A percentile compares a stretch with the other conserved stretches of the same genome.
phyloP scores from a whole-genome alignment of 2,113 vertebrate species.

The Gasterosteus aculeatus region DNA sequence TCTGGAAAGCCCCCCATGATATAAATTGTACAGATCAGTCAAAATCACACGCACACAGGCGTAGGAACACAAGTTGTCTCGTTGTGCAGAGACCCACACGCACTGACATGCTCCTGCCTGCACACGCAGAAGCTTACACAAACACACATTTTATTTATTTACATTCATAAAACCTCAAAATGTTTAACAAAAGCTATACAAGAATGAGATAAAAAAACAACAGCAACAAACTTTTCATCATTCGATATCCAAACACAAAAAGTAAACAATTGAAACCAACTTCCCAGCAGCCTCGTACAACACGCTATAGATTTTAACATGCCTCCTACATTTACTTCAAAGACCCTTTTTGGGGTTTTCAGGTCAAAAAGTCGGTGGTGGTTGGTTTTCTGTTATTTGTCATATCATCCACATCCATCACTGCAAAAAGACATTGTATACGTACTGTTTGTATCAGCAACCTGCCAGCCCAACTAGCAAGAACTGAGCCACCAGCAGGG shows the following conservation, averaged over 20 bases:
- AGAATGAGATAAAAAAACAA: constrained; percentile 52
- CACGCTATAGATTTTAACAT: constrained; percentile 36
- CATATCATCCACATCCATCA: neutral
- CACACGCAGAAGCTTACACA: constrained; percentile 62
- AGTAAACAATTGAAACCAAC: constrained; percentile 51
- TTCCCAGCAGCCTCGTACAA: constrained; percentile 47
- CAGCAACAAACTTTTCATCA: constrained; percentile 61
- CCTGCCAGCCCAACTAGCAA: constrained; percentile 34
- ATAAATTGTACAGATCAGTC: constrained; percentile 32
- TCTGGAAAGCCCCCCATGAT: constrained; percentile 60
- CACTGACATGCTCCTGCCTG: constrained; percentile 51
- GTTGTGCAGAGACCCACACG: constrained; percentile 47
- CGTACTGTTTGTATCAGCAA: constrained; percentile 35
- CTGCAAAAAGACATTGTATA: constrained; percentile 3
- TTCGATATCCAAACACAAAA: constrained; percentile 57
- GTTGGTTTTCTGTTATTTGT: neutral
- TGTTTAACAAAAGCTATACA: constrained; percentile 67
- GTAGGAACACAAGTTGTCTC: neutral
- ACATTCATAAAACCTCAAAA: constrained; percentile 66
- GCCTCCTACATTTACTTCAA: constrained; percentile 15
- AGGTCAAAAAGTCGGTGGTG: neutral
- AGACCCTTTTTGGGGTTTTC: neutral
- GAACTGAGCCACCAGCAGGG: constrained; percentile 32
- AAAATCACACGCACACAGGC: constrained; percentile 14
- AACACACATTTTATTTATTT: constrained; percentile 71